Evolutionary conservation across 2,888 invertebrate species (phyloP), one percentile per base, ranked within the genome.

Genomic region (Eupithecia dodoneata): DNA sequence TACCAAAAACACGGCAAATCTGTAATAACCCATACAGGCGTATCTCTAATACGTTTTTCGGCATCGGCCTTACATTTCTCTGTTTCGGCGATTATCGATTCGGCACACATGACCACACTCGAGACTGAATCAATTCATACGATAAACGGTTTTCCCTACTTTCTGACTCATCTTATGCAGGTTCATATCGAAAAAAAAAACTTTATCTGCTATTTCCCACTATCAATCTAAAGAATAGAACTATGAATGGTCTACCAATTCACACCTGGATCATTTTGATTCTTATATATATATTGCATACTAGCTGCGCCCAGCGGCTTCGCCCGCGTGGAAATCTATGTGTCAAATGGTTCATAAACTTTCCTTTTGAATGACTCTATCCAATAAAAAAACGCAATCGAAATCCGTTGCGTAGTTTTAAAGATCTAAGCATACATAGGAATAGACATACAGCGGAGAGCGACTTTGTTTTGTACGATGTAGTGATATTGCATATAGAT

Each of bases 21-120:
- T 30, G 10, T 63, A 63, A 63, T 63, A 63, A 63, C 63, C 30
- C 18, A 9, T 18, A 18, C 59, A 63, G 2, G 63, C 30, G 63
- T 63, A 63, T 63, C 63, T 30, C 63, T 63, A 63, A 66, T 66
- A 42, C 42, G 66, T 42, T 75, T 77, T 78, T 79, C 73, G 72
- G 76, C 71, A 74, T 85, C 81, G 83, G 83, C 84, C 83, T 82
- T 81, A 87, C 86, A 88, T 87, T 87, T 88, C 83, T 88, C 87
- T 86, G 91, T 89, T 91, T 90, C 89, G 91, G 90, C 87, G 89
- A 94, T 94, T 93, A 93, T 85, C 91, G 86, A 94, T 94, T 94
- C 91, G 94, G 89, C 89, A 93, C 92, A 90, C 90, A 86, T 85
- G 79, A 82, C 85, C 84, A 84, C 85, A 80, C 81, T 84, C 82